These are phyloP conservation scores for Linnaemya vulpina DNA, from an alignment of 2,888 invertebrate genomes.

Conservation along the genomic window DNA sequence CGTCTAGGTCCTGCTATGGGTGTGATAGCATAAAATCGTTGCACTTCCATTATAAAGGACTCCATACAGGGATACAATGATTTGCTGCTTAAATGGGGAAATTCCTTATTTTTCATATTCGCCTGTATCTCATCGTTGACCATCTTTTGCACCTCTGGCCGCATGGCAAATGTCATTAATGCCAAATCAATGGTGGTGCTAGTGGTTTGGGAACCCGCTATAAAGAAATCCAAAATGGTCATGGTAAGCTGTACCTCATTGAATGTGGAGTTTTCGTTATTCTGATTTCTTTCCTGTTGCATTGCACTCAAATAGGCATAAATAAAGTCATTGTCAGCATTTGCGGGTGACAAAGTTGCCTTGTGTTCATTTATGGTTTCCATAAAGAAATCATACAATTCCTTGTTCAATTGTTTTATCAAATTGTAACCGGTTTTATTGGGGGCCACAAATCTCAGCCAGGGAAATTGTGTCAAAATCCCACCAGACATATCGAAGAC, in stretches of 20 bases:
- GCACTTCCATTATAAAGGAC: conserved; percentile 85
- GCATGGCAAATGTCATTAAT: conserved; percentile 85
- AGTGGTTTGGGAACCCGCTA: conserved; percentile 87
- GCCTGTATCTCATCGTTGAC: conserved; percentile 85
- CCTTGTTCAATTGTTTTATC: conserved; percentile 84
- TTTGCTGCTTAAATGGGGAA: conserved; percentile 80
- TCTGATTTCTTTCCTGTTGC: conserved; percentile 78
- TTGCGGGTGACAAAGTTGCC: conserved; percentile 82
- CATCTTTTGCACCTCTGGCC: conserved; percentile 85
- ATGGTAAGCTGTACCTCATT: conserved; percentile 86
- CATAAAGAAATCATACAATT: conserved; percentile 85
- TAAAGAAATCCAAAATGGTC: conserved; percentile 87
- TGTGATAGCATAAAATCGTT: conserved; percentile 84
- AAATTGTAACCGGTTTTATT: conserved; percentile 86
- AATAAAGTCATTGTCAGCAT: conserved; percentile 85
- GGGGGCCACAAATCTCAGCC: conserved; percentile 86
- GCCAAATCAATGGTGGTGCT: conserved; percentile 86
- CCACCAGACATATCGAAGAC: conserved; percentile 86
- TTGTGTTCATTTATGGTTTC: conserved; percentile 85
- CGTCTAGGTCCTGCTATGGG: conserved; percentile 85
- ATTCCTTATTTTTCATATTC: conserved; percentile 76
- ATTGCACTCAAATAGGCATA: conserved; percentile 87
- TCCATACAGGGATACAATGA: conserved; percentile 84
- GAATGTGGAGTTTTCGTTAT: conserved; percentile 77
- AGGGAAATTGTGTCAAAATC: conserved; percentile 85